Percentiles rank a stretch among this genome's conserved stretches.
Conservation (phyloP, 2,888 invertebrate species). For the Dicyrtoma fusca region DNA sequence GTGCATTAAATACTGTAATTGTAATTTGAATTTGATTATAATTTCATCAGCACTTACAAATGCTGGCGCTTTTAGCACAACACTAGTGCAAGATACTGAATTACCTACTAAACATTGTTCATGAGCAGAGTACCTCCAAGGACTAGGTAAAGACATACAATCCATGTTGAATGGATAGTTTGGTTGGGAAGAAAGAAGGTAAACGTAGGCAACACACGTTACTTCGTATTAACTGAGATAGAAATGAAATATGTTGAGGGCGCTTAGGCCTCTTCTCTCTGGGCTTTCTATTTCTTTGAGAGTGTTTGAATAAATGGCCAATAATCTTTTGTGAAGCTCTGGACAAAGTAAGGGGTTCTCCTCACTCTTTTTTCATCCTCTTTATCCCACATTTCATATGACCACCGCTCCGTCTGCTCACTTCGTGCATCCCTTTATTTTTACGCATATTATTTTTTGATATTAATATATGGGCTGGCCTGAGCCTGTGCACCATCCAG, state of each 20-base stretch:
- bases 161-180: neutral
- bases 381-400: conserved; percentile 1
- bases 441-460: conserved; percentile 34
- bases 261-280: conserved; percentile 4
- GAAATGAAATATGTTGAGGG: conserved; percentile 26
- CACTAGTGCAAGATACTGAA: too few species aligned
- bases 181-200: neutral
- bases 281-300: neutral
- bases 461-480: neutral
- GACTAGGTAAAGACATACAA: too few species aligned
- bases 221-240: conserved; percentile 29
- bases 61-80: too few species aligned
- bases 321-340: conserved; percentile 35
- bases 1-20: too few species aligned
- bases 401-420: neutral
- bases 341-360: conserved; percentile 32
- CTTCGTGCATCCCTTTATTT: conserved; percentile 14
- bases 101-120: too few species aligned
- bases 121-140: too few species aligned
- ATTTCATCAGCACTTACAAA: too few species aligned
- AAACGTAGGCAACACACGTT: conserved; percentile 1
- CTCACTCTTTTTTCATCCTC: neutral
- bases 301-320: conserved; percentile 36
- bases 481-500: too few species aligned
- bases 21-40: too few species aligned